Base-by-base conservation (phyloP, 1,140 invertebrate species). In the Caenorhabditis briggsae region DNA sequence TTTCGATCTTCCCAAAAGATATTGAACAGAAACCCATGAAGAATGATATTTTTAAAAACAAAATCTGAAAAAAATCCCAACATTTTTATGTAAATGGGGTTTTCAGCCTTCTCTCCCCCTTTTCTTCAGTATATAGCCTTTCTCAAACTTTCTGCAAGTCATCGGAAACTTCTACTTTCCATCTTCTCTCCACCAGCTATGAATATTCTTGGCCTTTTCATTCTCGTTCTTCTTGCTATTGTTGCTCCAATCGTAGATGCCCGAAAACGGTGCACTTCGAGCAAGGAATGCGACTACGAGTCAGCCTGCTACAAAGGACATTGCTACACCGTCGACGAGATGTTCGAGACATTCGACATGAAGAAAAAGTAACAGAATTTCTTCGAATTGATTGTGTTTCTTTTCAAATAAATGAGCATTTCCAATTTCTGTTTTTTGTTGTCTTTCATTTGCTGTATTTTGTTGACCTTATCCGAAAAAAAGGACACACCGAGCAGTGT, bases 291-390 rank as follows among this genome's bases (percentile, higher is more conserved):
- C 25, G 33, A 65, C 33, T 41, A 41, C 16, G 61, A 65, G 11
- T 65, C 61, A 11, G 23, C 33, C 18, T 65, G 61, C 12, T 65
- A 65, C 25, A 23, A 65, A 33, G 61, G 61, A 33, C 20, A 12
- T 12, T 65, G 61, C 25, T 65, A 65, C 61, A 65, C 61, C 9
- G 33, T 65, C 20, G 61, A 65, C 61, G 61, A 65, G 61, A 25
- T 65, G 61, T 41, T 65, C 61, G 23, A 65, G 20, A 65, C 41
- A 12, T 65, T 65, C 23, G 61, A 65, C 9, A 12, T 9, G 9
- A 65, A 33, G 6, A 14, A 33, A 3, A 33, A 33, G 3, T 33
- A 11, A 65, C 14, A 5, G 9, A 1, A 12, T 6, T 41, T n/a
- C 23, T 65, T 18, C 3, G 3, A 0, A 20, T 65, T 9, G 33